Base-by-base conservation (phyloP, 2,113 vertebrate genomes). In the Rhagologus leucostigma region DNA sequence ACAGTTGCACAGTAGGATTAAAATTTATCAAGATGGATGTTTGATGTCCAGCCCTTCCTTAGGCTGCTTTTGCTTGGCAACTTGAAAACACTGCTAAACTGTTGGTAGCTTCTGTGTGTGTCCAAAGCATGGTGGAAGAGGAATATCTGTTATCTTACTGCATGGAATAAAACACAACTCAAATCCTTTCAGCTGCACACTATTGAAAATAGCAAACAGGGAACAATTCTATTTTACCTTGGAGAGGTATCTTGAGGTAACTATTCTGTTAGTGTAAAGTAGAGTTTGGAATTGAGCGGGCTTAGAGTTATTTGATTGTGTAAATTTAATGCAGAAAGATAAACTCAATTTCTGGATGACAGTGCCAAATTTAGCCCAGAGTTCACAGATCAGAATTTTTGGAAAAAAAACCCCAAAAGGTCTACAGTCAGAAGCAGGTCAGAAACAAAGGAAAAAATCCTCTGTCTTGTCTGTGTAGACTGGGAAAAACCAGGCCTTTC, bases 321-420 rank as follows among this genome's bases (percentile, higher is more conserved):
- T 63, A 50, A 75, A 67, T 79, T 80, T 39, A 46, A 32, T 27
- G n/a, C 7, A 73, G 63, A 65, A 44, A 79, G 8, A 14, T 21
- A 65, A 74, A 70, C 9, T 7, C 5, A 33, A 3, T 13, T 87
- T 78, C 42, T 89, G 46, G 5, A 41, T 57, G 9, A 4, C 16
- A 41, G 20, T 41, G 29, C n/a, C 21, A 89, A 84, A 59, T 67
- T 59, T 89, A 91, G 11, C 15, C 6, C 18, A 75, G 53, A 33
- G 39, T 39, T 71, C 11, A 29, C 19, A 71, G 16, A 63, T 50
- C 0, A 33, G 67, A 79, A 23, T 42, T 84, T 87, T 82, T 67
- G 13, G 6, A 11, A 82, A 79, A 84, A 76, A 35, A 23, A 0
- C 0, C 16, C 1, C 3, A 3, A 24, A 46, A 76, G 2, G 5